Evolutionary conservation across 1,140 invertebrate genomes (phyloP).

Genomic region (Drosophila arawakana): DNA sequence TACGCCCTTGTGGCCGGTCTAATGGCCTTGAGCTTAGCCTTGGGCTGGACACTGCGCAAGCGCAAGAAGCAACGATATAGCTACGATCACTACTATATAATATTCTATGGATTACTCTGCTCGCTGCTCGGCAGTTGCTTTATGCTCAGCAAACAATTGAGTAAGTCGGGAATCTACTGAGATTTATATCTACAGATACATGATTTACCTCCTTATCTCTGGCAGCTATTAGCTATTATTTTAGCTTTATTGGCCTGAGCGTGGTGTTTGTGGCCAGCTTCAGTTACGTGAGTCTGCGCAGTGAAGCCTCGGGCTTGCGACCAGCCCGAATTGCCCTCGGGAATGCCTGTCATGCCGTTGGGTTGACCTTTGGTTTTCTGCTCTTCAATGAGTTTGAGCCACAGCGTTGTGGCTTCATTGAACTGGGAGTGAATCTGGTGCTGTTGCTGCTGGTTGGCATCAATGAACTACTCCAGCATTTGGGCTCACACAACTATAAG

Average conservation of each 20-base stretch:
- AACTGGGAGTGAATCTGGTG: conserved; percentile 51
- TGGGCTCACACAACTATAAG: conserved; percentile 68
- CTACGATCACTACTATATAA: conserved; percentile 76
- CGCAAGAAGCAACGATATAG: conserved; percentile 60
- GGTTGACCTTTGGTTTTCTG: conserved; percentile 62
- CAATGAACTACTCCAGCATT: conserved; percentile 75
- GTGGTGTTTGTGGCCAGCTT: conserved; percentile 67
- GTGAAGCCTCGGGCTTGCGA: conserved; percentile 57
- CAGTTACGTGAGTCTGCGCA: conserved; percentile 70
- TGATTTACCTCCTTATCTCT: background rate
- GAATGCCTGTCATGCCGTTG: conserved; percentile 61
- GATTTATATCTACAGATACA: background rate
- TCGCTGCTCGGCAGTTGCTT: conserved; percentile 74
- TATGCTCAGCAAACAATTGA: conserved; percentile 71
- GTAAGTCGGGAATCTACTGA: conserved; percentile 48
- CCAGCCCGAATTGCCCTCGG: conserved; percentile 65
- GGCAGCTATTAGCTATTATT: conserved; percentile 74
- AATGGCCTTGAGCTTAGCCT: conserved; percentile 46
- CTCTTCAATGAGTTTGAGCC: conserved; percentile 79
- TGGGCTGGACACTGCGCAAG: conserved; percentile 67
- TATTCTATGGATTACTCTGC: conserved; percentile 75
- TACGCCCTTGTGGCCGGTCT: conserved; percentile 54
- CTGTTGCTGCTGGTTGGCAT: conserved; percentile 56
- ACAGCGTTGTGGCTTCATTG: conserved; percentile 57
- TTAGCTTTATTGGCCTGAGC: conserved; percentile 68